These are phyloP conservation scores for Mellilla xanthometata DNA, from an alignment of 2,888 invertebrate species.

Conservation along the genomic window DNA sequence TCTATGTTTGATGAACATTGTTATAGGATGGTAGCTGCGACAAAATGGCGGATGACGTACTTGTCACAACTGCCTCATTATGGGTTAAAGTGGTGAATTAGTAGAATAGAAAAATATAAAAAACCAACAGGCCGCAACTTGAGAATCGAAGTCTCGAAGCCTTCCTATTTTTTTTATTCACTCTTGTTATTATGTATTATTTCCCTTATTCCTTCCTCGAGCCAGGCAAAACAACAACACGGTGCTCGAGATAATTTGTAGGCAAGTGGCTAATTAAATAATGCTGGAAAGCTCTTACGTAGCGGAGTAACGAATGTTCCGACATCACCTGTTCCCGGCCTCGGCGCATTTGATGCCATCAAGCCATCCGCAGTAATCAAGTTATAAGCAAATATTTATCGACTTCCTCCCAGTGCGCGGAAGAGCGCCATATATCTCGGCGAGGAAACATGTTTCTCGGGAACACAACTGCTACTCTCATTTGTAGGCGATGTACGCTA, in stretches of 20 bases:
- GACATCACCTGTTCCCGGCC: constrained; percentile 36
- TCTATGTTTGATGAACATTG: no score
- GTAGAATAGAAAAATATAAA: no score
- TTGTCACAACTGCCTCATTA: no score
- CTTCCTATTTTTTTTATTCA: no score
- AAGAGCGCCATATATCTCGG: constrained; percentile 43
- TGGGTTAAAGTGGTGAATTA: no score
- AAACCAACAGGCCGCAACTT: no score
- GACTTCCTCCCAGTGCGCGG: constrained; percentile 37
- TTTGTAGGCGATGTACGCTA: constrained; percentile 46
- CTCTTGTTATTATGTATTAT: no score
- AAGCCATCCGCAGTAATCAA: constrained; percentile 48
- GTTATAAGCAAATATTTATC: constrained; percentile 55
- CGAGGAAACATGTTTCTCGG: constrained; percentile 45
- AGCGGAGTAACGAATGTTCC: constrained; percentile 24
- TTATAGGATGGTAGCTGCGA: no score
- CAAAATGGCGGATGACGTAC: no score
- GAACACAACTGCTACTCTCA: constrained; percentile 43
- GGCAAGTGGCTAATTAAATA: constrained; percentile 4
- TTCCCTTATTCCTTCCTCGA: not conserved
- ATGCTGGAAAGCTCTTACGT: constrained; percentile 20
- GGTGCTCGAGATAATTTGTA: not conserved
- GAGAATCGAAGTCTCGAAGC: no score
- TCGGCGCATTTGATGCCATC: constrained; percentile 39
- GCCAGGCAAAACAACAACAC: not conserved